phyloP scores from a whole-genome alignment of 2,797 vertebrate genomes.

The Acrossocheilus wenchowensis region DNA sequence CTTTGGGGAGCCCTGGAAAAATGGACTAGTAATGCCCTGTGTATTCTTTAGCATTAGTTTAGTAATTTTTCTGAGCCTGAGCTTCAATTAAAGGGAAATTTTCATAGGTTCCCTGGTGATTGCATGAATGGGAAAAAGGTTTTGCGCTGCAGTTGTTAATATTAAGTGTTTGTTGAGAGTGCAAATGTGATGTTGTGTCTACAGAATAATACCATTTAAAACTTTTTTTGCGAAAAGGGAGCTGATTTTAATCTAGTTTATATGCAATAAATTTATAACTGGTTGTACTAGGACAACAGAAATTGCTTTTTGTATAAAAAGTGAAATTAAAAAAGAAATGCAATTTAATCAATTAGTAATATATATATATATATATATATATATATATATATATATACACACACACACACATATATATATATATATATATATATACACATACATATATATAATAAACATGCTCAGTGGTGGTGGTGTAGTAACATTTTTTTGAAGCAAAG shows the following conservation, averaged over 20 bases:
- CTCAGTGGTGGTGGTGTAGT: neutral
- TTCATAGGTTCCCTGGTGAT: constrained; percentile 30
- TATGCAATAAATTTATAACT: neutral
- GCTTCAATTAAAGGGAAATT: constrained; percentile 20
- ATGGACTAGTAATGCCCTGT: neutral
- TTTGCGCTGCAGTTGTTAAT: neutral
- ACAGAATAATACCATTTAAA: neutral
- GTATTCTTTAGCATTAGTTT: constrained; percentile 10
- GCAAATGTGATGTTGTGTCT: neutral
- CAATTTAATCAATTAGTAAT: neutral
- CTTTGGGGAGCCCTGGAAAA: constrained; percentile 22
- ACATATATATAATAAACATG: neutral
- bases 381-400: too few relatives aligned
- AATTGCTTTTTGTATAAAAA: neutral
- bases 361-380: too few relatives aligned
- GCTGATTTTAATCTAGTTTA: neutral
- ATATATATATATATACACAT: too few relatives aligned
- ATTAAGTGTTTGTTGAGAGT: constrained; percentile 10
- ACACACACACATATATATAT: too few relatives aligned
- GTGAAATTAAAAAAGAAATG: neutral
- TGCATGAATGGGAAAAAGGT: neutral
- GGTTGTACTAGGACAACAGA: neutral
- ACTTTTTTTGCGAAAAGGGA: neutral
- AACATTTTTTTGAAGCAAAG: neutral
- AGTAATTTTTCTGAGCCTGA: constrained; percentile 30